A percentile compares a stretch with the other conserved stretches of the same genome.
phyloP scores from a whole-genome alignment of 2,797 vertebrate species.

The Lagodon rhomboides region DNA sequence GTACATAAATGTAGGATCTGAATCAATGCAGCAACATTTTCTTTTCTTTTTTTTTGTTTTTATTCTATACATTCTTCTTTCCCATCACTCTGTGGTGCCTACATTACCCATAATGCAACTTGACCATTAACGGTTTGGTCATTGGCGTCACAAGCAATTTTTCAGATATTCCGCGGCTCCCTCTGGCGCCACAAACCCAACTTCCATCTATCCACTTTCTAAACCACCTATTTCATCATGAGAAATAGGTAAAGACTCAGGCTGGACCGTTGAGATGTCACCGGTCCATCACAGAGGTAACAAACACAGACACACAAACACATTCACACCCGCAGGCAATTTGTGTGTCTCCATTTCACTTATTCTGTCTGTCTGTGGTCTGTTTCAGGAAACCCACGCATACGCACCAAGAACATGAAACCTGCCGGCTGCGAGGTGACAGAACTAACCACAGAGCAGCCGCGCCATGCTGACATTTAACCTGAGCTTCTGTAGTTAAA shows the following conservation, averaged over 20 bases:
- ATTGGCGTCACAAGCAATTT: not conserved
- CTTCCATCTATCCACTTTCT: slow-evolving; percentile 3
- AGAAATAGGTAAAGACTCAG: slow-evolving; percentile 2
- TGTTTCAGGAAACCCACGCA: slow-evolving; percentile 41
- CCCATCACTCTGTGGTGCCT: no score
- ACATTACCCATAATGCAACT: slow-evolving; percentile 7
- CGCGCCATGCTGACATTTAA: slow-evolving; percentile 52
- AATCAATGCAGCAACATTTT: not conserved
- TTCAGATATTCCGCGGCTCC: not conserved
- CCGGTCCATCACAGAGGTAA: slow-evolving; percentile 38
- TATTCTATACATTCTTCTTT: not conserved
- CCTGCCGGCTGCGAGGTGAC: slow-evolving; percentile 48
- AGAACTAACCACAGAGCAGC: slow-evolving; percentile 33
- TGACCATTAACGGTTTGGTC: not conserved
- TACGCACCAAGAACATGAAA: slow-evolving; percentile 36
- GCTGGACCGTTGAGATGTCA: slow-evolving; percentile 27
- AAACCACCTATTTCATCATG: slow-evolving; percentile 7
- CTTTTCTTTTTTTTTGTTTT: not conserved
- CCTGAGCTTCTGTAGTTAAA: slow-evolving; percentile 39
- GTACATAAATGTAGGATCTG: no score
- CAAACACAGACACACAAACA: slow-evolving; percentile 41
- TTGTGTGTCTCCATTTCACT: slow-evolving; percentile 60
- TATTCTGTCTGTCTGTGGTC: slow-evolving; percentile 38
- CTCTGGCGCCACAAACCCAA: not conserved
- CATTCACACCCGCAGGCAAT: slow-evolving; percentile 50